Evolutionary conservation across 1,140 invertebrate genomes (phyloP), one percentile per base, ranked within the genome.

Genomic region (Drosophila sproati): DNA sequence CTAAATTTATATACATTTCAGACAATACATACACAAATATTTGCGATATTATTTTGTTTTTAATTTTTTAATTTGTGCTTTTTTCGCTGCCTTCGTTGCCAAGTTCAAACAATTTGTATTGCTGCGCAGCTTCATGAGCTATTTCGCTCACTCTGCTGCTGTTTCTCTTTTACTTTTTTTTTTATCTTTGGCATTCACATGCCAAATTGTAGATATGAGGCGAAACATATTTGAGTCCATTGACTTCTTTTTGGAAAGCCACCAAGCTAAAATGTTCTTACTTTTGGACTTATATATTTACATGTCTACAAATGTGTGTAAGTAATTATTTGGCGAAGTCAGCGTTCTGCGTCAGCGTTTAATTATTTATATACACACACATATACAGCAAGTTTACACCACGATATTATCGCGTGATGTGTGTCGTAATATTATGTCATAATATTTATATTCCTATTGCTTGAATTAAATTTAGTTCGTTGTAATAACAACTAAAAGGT

Each of bases 51-150:
- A 52, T 52, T 50, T 57, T 70, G n/a, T 77, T 67, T 71, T 29
- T 12, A 12, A 12, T 12, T 12, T 66, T 64, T 20, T 20, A 20
- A 48, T 61, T 78, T 64, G 28, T 59, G 63, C 67, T 59, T 51
- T 67, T 76, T 78, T 72, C 55, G 78, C 48, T 57, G 34, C 60
- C 61, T 67, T 89, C 78, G 64, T 68, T 89, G 86, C 85, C 85
- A 89, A 89, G 85, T 89, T 89, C 80, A 73, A 69, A 77, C 57
- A 28, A 43, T 64, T 32, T 63, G 39, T 69, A 28, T 61, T 47
- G 37, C 20, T 48, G n/a, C 39, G 35, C 63, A 68, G 55, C 45
- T 34, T 69, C 48, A 61, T 50, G 28, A 31, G 37, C 32, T 37
- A 10, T 55, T 31, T 48, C 39, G 32, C 2, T 28, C 20, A n/a